Evolutionary conservation across 2,888 invertebrate species (phyloP), one percentile per base, ranked within the genome.

Genomic region (Poecilobothrus nobilitatus): DNA sequence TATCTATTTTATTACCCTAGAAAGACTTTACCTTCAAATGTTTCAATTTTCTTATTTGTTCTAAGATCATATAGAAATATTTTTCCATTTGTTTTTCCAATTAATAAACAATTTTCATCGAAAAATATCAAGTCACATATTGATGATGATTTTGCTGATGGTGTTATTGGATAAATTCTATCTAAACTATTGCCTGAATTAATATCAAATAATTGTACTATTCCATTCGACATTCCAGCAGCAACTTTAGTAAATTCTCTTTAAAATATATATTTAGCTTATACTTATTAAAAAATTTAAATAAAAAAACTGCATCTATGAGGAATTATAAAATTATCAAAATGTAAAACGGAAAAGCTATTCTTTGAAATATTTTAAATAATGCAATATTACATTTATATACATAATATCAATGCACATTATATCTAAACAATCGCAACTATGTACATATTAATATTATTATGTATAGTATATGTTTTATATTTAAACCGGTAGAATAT

Each of bases 151-250:
- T 66, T 73, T 72, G 15, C 68, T 67, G 5, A 73, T 71, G 61
- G 33, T 68, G 18, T 33, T 69, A 22, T 69, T 68, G 27, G 64
- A 12, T 15, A 63, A 5, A 70, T 67, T 7, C 66, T 64, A 3
- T 71, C 80, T 63, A 86, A 71, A 6, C 76, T 76, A 44, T 76
- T 77, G 66, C 82, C 79, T 6, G 79, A 78, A 63, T 80, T 81
- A 33, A 86, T 76, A 68, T 83, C 82, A 73, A 84, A 86, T 20
- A 87, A 76, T 33, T 83, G 78, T 33, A 85, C 84, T 0, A 78
- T 76, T 63, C 82, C 78, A 75, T 84, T 82, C 0, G 86, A 84
- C 22, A 85, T 75, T 0, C 84, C 84, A 1, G 84, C 78, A 18
- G 81, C 85, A 44, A 88, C 74, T 71, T 82, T 82, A 76, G 83